Conservation (phyloP, 2,797 vertebrate genomes). For the Eutrigla gurnardus region DNA sequence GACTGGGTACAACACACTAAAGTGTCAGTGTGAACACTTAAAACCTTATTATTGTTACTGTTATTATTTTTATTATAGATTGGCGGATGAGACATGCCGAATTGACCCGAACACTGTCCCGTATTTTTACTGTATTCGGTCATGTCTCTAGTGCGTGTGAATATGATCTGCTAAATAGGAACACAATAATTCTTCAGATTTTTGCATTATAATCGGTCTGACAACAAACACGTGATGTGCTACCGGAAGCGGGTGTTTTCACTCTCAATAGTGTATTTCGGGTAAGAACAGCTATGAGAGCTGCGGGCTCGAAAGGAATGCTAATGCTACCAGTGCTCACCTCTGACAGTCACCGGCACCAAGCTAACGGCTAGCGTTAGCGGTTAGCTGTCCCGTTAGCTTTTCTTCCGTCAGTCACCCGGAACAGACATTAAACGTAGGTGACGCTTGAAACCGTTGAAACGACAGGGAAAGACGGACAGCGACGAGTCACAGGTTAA, state of each 20-base stretch:
- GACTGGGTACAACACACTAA: neutral
- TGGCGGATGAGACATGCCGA: no score
- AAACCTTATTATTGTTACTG: fast-evolving
- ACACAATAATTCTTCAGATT: no score
- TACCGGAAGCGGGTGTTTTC: neutral
- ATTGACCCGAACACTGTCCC: neutral
- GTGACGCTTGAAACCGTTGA: fast-evolving
- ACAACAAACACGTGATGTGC: neutral
- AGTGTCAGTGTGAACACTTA: neutral
- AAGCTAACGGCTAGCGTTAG: constrained; percentile 20
- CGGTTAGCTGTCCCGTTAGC: constrained; percentile 19
- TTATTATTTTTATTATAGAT: neutral
- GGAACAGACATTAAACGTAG: neutral
- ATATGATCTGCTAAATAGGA: fast-evolving
- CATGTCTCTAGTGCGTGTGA: neutral
- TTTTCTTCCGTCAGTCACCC: neutral
- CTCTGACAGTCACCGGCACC: constrained; percentile 29
- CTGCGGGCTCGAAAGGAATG: neutral
- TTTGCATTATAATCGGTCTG: neutral
- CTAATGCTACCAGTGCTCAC: constrained; percentile 45
- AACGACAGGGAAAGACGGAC: neutral
- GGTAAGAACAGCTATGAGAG: neutral
- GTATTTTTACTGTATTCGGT: no score
- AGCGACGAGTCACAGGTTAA: fast-evolving
- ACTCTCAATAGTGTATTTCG: neutral